phyloP scores from a whole-genome alignment of 2,888 invertebrate genomes.

The Argyresthia albistria region DNA sequence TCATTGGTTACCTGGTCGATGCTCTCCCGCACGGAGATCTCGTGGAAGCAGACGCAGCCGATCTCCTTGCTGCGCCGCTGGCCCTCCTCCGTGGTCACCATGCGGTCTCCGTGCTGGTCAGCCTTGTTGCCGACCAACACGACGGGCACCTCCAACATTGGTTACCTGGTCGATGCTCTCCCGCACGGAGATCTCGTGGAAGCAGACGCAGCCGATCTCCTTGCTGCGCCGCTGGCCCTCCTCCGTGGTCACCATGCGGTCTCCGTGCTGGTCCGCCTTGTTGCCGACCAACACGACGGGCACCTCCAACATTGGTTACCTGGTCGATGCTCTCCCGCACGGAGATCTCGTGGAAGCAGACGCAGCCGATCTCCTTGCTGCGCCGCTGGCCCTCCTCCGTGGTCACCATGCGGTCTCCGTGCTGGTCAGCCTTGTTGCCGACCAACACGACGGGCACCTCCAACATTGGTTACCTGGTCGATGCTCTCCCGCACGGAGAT shows the following conservation, averaged over 20 bases:
- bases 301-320: slow-evolving; percentile 78
- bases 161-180: slow-evolving; percentile 88
- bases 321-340: slow-evolving; percentile 88
- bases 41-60: slow-evolving; percentile 87
- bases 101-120: slow-evolving; percentile 84
- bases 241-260: slow-evolving; percentile 84
- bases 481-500: slow-evolving; percentile 88
- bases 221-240: slow-evolving; percentile 82
- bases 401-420: slow-evolving; percentile 85
- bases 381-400: slow-evolving; percentile 81
- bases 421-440: slow-evolving; percentile 86
- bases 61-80: slow-evolving; percentile 82
- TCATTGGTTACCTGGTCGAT: slow-evolving; percentile 77
- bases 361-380: slow-evolving; percentile 84
- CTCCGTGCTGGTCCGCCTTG: slow-evolving; percentile 83
- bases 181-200: slow-evolving; percentile 88
- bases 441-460: slow-evolving; percentile 86
- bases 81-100: slow-evolving; percentile 85
- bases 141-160: slow-evolving; percentile 80
- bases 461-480: slow-evolving; percentile 80
- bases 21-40: slow-evolving; percentile 88
- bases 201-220: slow-evolving; percentile 86
- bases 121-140: slow-evolving; percentile 87
- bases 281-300: slow-evolving; percentile 88
- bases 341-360: slow-evolving; percentile 89